These are phyloP conservation scores for Cryptoblepharus egeriae DNA, from an alignment of 2,797 vertebrate genomes.

Conservation along the genomic window DNA sequence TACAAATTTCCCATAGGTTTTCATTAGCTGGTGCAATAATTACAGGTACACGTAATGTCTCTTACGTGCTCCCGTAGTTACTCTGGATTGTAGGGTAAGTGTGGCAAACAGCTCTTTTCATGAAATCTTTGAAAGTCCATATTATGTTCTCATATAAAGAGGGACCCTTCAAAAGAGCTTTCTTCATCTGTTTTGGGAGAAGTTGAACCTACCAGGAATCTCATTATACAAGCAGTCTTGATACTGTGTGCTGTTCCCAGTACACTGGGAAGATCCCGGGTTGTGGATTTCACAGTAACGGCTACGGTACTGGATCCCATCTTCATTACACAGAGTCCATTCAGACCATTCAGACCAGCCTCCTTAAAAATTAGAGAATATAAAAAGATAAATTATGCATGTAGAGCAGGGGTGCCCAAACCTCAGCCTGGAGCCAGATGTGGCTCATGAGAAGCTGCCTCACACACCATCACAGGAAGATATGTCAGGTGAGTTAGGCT, in stretches of 20 bases:
- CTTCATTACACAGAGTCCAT: slow-evolving; percentile 92
- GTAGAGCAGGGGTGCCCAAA: no score
- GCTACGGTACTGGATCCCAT: slow-evolving; percentile 87
- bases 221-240: slow-evolving; percentile 90
- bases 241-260: slow-evolving; percentile 91
- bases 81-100: no score
- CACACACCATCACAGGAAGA: no score
- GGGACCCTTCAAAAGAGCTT: not conserved
- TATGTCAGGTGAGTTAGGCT: no score
- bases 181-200: not conserved
- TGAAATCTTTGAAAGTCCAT: slow-evolving; percentile 10
- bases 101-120: not conserved
- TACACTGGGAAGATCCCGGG: slow-evolving; percentile 78
- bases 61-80: no score
- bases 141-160: slow-evolving; percentile 9
- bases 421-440: no score
- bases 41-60: no score
- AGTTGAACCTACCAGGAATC: slow-evolving; percentile 86
- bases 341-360: slow-evolving; percentile 97
- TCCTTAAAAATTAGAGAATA: slow-evolving; percentile 75
- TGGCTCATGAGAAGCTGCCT: no score
- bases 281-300: slow-evolving; percentile 84
- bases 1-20: no score
- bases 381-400: not conserved
- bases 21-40: no score